Base-by-base conservation (phyloP, 2,888 invertebrate genomes). In the Callosobruchus maculatus region DNA sequence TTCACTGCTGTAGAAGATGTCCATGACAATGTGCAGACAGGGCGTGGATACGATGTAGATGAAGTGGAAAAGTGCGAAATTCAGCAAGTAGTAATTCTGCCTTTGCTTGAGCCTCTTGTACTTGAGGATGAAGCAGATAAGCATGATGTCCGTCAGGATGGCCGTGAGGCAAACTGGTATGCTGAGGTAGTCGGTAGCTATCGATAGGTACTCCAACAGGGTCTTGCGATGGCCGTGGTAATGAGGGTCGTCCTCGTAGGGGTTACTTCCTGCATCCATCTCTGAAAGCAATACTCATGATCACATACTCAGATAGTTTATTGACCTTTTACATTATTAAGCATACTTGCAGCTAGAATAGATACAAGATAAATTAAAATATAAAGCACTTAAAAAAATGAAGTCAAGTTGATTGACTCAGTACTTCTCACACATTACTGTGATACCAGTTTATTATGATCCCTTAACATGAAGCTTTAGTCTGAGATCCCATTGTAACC, bases 41-140 rank as follows among this genome's bases (percentile, higher is more conserved):
- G 79, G 79, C 22, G 77, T 79, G 18, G 77, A 79, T 21, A 79
- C 22, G 4, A 78, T 78, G 30, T 79, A 79, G 21, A 75, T 21
- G 7, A 72, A 71, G 68, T 79, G 78, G 31, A 73, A 78, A 0
- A 73, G 22, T 7, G 76, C 77, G 22, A 79, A 78, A 72, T 79
- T 74, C 26, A 79, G 18, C 68, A 79, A 21, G 66, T 75, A 79
- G 13, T 73, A 74, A 69, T 79, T 78, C 7, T 73, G 75, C 71
- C 78, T 73, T 18, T 72, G 76, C 67, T 73, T 78, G 1, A 79
- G 72, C 22, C 79, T 70, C 71, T 74, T 74, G 73, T 78, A 77
- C 67, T 72, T 75, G 22, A 75, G 67, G 13, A 77, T 73, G 26
- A 74, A 71, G n/a, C 69, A 22, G 0, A 77, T 74, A 20, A 79